Percentiles rank a stretch among this genome's conserved stretches.
Conservation (phyloP, 2,888 invertebrate genomes). For the Drosophila anomalata region DNA sequence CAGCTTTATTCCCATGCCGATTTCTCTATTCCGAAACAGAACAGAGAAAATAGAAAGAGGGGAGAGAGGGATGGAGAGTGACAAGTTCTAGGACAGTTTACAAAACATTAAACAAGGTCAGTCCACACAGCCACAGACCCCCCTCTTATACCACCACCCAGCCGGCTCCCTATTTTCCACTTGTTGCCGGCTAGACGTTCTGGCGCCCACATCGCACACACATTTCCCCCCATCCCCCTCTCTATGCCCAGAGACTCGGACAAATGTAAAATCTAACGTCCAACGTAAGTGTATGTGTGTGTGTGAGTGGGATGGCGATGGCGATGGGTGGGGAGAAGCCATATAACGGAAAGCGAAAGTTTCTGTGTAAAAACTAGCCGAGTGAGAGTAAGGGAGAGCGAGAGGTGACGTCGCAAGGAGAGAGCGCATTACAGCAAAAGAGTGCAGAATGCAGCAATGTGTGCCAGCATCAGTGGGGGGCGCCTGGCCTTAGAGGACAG, state of each 20-base stretch:
- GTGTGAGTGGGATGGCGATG: background rate
- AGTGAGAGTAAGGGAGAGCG: conserved; percentile 42
- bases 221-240: conserved; percentile 5
- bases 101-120: conserved; percentile 52
- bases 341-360: conserved; percentile 67
- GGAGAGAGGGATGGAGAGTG: conserved; percentile 8
- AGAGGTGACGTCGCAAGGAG: conserved; percentile 34
- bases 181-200: conserved; percentile 48
- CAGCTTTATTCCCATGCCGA: conserved; percentile 3
- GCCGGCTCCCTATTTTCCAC: conserved; percentile 26
- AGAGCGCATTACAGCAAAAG: conserved; percentile 13
- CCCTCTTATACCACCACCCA: background rate
- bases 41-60: background rate
- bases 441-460: conserved; percentile 25
- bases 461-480: conserved; percentile 11
- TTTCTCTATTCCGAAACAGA: background rate
- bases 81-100: conserved; percentile 43
- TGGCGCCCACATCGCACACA: conserved; percentile 42
- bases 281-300: conserved; percentile 30
- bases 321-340: conserved; percentile 3
- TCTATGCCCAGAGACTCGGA: conserved; percentile 49
- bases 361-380: conserved; percentile 74
- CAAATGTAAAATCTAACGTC: conserved; percentile 76
- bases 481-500: no score
- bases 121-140: conserved; percentile 27